A percentile compares a stretch with the other conserved stretches of the same genome.
Conservation (phyloP, 1,140 invertebrate genomes). For the Spodoptera frugiperda region DNA sequence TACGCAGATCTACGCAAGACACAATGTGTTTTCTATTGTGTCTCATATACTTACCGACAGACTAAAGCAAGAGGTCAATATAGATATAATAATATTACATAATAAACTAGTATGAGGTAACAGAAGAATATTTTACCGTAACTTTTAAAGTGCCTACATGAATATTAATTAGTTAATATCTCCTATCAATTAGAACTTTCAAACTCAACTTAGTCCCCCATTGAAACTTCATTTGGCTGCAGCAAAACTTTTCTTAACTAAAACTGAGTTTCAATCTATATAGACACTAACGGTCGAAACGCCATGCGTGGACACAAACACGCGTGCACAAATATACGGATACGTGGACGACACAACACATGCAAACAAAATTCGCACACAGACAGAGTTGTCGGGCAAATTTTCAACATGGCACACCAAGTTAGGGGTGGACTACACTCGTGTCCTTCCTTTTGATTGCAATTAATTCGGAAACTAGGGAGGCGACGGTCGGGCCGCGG, state of each 20-base stretch:
- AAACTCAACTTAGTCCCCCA: no score
- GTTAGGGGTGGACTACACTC: constrained; percentile 83
- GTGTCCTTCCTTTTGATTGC: constrained; percentile 86
- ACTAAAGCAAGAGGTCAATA: no score
- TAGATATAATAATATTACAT: no score
- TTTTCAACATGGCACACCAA: constrained; percentile 79
- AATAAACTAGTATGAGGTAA: no score
- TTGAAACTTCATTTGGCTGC: neutral
- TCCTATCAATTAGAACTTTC: no score
- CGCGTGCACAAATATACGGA: constrained; percentile 58
- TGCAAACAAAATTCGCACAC: constrained; percentile 54
- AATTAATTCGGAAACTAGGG: constrained; percentile 84
- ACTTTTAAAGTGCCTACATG: no score
- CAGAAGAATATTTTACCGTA: no score
- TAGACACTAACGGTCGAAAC: constrained; percentile 46
- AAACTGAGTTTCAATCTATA: constrained; percentile 29
- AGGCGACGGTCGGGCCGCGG: constrained; percentile 49
- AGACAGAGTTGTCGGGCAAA: constrained; percentile 60
- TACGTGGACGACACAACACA: constrained; percentile 46
- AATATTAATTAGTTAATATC: no score
- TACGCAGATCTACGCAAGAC: no score
- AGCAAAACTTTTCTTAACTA: constrained; percentile 23
- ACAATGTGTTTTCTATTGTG: no score
- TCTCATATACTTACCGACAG: no score
- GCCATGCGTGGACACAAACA: constrained; percentile 60